These are phyloP conservation scores for Lapara coniferarum DNA, from an alignment of 2,888 invertebrate species.

Conservation along the genomic window DNA sequence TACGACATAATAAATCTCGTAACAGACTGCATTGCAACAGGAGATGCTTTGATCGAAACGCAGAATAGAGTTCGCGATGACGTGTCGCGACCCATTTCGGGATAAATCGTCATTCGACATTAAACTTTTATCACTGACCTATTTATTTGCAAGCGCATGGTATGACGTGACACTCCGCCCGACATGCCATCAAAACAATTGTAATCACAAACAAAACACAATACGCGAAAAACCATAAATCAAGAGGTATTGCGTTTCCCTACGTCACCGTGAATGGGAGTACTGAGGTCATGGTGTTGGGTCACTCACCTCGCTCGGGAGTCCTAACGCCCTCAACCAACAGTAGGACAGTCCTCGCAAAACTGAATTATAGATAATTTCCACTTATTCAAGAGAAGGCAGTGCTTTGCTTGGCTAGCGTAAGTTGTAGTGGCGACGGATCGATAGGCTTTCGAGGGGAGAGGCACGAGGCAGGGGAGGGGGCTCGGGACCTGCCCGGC, in stretches of 20 bases:
- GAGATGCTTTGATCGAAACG: slow-evolving; percentile 29
- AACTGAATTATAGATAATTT: slow-evolving; percentile 55
- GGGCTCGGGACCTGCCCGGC: slow-evolving; percentile 43
- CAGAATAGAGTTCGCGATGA: slow-evolving; percentile 42
- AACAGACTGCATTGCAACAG: slow-evolving; percentile 29
- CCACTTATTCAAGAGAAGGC: slow-evolving; percentile 57
- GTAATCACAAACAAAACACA: slow-evolving; percentile 41
- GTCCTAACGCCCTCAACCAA: slow-evolving; percentile 37
- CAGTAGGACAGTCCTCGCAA: slow-evolving; percentile 58
- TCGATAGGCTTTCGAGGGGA: slow-evolving; percentile 68
- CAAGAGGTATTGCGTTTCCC: slow-evolving; percentile 45
- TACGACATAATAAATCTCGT: too few species aligned
- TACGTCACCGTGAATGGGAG: slow-evolving; percentile 64
- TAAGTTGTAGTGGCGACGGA: slow-evolving; percentile 67
- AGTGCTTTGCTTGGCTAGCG: slow-evolving; percentile 66
- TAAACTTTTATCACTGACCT: slow-evolving; percentile 46
- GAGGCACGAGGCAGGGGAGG: slow-evolving; percentile 36
- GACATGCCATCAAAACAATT: slow-evolving; percentile 28
- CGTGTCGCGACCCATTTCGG: slow-evolving; percentile 64
- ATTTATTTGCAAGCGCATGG: slow-evolving; percentile 32
- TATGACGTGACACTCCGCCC: neutral
- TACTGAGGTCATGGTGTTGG: slow-evolving; percentile 48
- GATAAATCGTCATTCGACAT: slow-evolving; percentile 51
- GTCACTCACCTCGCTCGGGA: slow-evolving; percentile 57
- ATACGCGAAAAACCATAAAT: slow-evolving; percentile 51